Conservation (phyloP, 2,888 invertebrate genomes). For the Lochmaea capreae region DNA sequence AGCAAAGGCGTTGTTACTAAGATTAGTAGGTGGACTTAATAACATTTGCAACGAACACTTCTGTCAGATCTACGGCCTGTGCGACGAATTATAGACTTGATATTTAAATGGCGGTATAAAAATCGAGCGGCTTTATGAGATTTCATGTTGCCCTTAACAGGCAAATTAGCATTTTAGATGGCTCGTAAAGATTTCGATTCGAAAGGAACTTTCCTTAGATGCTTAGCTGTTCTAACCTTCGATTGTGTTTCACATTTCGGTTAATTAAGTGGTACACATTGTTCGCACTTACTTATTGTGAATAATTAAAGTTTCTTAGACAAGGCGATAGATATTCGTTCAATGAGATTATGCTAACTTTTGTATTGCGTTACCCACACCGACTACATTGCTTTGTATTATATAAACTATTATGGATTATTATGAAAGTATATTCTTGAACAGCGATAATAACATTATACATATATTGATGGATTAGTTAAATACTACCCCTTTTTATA, state of each 20-base stretch:
- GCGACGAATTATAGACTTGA: conserved; percentile 45
- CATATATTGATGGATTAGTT: no score
- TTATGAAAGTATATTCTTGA: no score
- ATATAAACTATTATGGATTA: no score
- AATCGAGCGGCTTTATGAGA: conserved; percentile 36
- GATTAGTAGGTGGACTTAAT: conserved; percentile 48
- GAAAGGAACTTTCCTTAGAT: conserved; percentile 37
- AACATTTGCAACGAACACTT: conserved; percentile 42
- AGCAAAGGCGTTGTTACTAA: conserved; percentile 46
- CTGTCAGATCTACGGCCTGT: conserved; percentile 41
- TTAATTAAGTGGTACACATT: conserved; percentile 15
- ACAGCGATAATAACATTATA: no score
- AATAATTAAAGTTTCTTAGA: not conserved
- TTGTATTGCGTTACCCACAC: not conserved
- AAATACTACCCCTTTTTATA: no score
- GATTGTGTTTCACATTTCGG: conserved; percentile 27
- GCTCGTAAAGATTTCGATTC: conserved; percentile 29
- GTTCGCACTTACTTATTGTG: conserved; percentile 3
- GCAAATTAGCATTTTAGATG: conserved; percentile 36
- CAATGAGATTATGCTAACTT: conserved; percentile 2
- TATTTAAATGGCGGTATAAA: conserved; percentile 38
- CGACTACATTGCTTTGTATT: no score
- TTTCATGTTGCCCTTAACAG: conserved; percentile 34
- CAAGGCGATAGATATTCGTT: not conserved
- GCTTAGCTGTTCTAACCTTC: conserved; percentile 26